Percentiles rank a stretch among this genome's conserved stretches.
Evolutionary conservation across 2,888 invertebrate species (phyloP).

Genomic region (Listrodromus nycthemerus): DNA sequence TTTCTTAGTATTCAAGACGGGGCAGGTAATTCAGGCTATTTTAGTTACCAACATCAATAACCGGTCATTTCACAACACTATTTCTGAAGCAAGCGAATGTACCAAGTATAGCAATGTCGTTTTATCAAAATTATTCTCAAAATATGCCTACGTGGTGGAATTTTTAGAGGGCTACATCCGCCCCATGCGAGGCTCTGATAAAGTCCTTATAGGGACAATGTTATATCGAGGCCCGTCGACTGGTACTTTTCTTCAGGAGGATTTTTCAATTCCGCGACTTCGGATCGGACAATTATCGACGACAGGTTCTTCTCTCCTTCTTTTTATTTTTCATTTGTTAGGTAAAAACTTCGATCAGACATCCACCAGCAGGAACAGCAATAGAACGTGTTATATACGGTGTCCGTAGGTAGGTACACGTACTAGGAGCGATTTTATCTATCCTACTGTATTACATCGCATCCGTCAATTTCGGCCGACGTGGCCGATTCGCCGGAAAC

Average conservation of each 20-base stretch:
- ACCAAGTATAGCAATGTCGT: too few species aligned
- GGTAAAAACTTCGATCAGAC: slow-evolving; percentile 3
- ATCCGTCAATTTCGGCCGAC: slow-evolving; percentile 55
- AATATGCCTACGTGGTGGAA: too few species aligned
- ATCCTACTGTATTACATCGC: slow-evolving; percentile 54
- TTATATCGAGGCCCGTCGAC: background rate
- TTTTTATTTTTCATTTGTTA: slow-evolving; percentile 31
- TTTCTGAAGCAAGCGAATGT: background rate
- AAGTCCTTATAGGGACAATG: too few species aligned
- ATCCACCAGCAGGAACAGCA: slow-evolving; percentile 16
- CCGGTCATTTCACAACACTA: slow-evolving; percentile 13
- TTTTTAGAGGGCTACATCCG: too few species aligned
- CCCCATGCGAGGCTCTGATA: too few species aligned
- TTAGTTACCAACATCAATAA: slow-evolving; percentile 5
- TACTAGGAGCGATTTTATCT: slow-evolving; percentile 51
- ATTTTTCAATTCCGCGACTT: slow-evolving; percentile 20
- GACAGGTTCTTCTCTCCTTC: background rate
- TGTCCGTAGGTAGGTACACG: slow-evolving; percentile 28
- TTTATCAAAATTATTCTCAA: too few species aligned
- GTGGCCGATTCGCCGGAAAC: slow-evolving; percentile 59
- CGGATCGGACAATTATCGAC: slow-evolving; percentile 42
- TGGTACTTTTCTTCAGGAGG: background rate
- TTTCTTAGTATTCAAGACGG: background rate
- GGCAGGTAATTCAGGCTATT: slow-evolving; percentile 3
- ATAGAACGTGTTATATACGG: slow-evolving; percentile 25